phyloP scores from a whole-genome alignment of 2,113 vertebrate species.

The Regulus satrapa region DNA sequence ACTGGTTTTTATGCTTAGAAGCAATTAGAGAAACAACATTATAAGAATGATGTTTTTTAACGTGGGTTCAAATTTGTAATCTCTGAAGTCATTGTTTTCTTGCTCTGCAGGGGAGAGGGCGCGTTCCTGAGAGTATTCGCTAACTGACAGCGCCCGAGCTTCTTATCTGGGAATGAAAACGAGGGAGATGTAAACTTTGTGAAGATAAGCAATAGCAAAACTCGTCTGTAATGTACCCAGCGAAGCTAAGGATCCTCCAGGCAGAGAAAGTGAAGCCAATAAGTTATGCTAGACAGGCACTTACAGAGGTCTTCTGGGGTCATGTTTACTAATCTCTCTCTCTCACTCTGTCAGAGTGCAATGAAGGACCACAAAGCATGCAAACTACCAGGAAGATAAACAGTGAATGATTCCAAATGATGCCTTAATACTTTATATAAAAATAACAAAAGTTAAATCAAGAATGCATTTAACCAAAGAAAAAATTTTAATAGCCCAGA shows the following conservation, averaged over 20 bases:
- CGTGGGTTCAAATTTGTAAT: not conserved
- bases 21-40: not conserved
- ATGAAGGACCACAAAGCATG: conserved; percentile 34
- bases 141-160: not conserved
- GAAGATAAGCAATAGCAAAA: conserved; percentile 34
- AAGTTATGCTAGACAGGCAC: conserved; percentile 64
- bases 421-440: not conserved
- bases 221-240: not conserved
- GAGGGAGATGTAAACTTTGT: not conserved
- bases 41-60: not conserved
- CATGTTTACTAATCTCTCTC: conserved; percentile 67
- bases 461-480: not conserved
- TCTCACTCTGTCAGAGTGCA: conserved; percentile 30
- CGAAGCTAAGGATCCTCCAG: conserved; percentile 6
- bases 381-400: not conserved
- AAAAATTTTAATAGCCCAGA: not conserved
- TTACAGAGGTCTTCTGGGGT: conserved; percentile 64
- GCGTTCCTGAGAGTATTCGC: not conserved
- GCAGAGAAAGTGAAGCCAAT: conserved; percentile 55
- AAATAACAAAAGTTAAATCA: not conserved
- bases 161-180: not conserved
- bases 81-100: conserved; percentile 6
- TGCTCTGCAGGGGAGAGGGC: not conserved
- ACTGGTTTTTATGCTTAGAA: not conserved
- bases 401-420: conserved; percentile 10